phyloP scores from a whole-genome alignment of 2,797 vertebrate species.

The Harpagifer antarcticus region DNA sequence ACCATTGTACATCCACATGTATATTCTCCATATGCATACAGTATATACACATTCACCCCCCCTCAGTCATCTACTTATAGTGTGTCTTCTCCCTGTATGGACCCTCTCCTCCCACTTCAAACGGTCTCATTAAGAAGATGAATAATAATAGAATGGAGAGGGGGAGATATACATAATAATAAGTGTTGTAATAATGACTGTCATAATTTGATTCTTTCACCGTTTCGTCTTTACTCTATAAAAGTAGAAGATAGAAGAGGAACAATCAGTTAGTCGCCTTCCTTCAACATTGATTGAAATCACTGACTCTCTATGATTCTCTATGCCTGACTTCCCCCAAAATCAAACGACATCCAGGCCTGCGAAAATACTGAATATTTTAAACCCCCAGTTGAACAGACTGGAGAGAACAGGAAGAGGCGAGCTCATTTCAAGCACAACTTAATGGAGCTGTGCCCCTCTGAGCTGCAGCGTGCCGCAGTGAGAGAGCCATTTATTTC shows the following conservation, averaged over 20 bases:
- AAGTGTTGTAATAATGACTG: not conserved
- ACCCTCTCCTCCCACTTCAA: too few species aligned
- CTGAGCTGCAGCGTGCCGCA: not conserved
- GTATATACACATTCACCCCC: too few species aligned
- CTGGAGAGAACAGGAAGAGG: conserved; percentile 50
- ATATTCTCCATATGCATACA: too few species aligned
- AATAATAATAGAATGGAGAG: too few species aligned
- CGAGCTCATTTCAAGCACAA: conserved; percentile 49
- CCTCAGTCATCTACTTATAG: too few species aligned
- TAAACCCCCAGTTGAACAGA: conserved; percentile 70
- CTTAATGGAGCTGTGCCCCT: conserved; percentile 26
- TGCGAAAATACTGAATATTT: conserved; percentile 83
- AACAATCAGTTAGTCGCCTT: conserved; percentile 53
- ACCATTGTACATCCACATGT: too few species aligned
- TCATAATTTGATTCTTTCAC: not conserved
- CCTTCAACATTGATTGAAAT: conserved; percentile 82
- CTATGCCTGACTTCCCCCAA: conserved; percentile 65
- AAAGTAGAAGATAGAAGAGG: not conserved
- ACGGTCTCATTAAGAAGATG: too few species aligned
- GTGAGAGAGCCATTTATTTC: not conserved
- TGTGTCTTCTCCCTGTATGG: too few species aligned
- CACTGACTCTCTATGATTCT: conserved; percentile 80
- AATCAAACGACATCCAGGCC: conserved; percentile 69
- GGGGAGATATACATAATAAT: not conserved
- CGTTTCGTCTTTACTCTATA: not conserved